Evolutionary conservation across 2,113 vertebrate species (phyloP), one percentile per base, ranked within the genome.

Genomic region (Pampusana beccarii): DNA sequence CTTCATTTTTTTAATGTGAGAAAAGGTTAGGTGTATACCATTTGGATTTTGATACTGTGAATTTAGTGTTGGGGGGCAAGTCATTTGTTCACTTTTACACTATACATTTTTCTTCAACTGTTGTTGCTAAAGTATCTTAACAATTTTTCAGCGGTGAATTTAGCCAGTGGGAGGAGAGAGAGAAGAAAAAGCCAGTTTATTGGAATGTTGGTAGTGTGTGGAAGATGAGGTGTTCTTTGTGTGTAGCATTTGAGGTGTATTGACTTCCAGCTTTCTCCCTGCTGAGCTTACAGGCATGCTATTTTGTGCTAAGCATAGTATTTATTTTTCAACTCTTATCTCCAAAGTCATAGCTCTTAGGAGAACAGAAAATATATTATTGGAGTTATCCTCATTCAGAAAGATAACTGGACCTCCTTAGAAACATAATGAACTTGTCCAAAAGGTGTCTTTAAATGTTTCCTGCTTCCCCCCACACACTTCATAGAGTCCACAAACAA

Each of bases 1-100:
- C 51, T 92, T 92, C 66, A 66, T 95, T 97, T 97, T 46, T 97
- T 98, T 91, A 91, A 91, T 4, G 4, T 93, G 84, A 96, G 75
- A 96, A 96, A 38, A 94, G 95, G 89, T 88, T 82, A 98, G 93
- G 81, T 93, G 89, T 97, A 92, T 97, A 94, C 74, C 93, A 7
- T 74, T 86, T 87, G 91, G 93, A 86, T 97, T 91, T 92, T 88
- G 75, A 95, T 94, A 84, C 95, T 93, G 92, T 94, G 90, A 95
- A 86, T 90, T 93, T 96, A 96, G 95, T 80, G 83, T 91, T 53
- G 82, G 93, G 82, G 93, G 88, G 64, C 85, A 89, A 92, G 93
- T 92, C 70, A 61, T n/a, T 65, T 77, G 75, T 95, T 95, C 93
- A 60, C 46, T 96, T 93, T 92, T 88, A 84, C 57, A 7, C 92